These are phyloP conservation scores for Drosophila simulans DNA, from an alignment of 1,140 invertebrate species.

Conservation along the genomic window DNA sequence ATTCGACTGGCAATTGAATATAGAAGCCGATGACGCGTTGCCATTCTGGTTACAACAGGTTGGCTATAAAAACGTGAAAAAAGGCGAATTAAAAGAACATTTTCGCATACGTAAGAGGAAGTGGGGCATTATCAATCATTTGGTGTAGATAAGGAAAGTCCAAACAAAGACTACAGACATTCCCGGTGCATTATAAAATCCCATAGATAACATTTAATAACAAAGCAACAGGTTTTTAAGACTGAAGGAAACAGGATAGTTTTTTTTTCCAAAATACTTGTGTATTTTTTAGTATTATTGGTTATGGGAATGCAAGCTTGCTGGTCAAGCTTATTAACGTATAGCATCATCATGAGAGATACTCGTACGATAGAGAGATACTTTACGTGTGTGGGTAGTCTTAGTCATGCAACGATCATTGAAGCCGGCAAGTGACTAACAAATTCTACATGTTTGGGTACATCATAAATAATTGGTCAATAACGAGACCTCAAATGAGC, in stretches of 20 bases:
- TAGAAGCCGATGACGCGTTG: constrained; percentile 61
- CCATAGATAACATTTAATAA: background rate
- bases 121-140: constrained; percentile 67
- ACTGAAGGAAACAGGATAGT: background rate
- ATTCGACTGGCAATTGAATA: constrained; percentile 28
- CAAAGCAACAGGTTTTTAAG: constrained; percentile 5
- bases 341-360: constrained; percentile 29
- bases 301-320: constrained; percentile 5
- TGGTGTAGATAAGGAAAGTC: constrained; percentile 28
- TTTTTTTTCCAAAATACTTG: background rate
- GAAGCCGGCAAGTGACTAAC: constrained; percentile 50
- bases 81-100: constrained; percentile 44
- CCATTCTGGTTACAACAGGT: constrained; percentile 11
- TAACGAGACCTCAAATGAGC: constrained; percentile 21
- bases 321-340: constrained; percentile 24
- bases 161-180: constrained; percentile 17
- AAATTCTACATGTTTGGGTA: constrained; percentile 15
- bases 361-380: background rate
- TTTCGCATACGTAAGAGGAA: constrained; percentile 58
- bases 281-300: background rate
- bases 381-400: constrained; percentile 7
- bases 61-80: constrained; percentile 8
- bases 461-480: constrained; percentile 30
- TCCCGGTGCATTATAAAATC: constrained; percentile 26
- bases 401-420: constrained; percentile 51